phyloP scores from a whole-genome alignment of 2,113 vertebrate species.

The Clinocottus analis region DNA sequence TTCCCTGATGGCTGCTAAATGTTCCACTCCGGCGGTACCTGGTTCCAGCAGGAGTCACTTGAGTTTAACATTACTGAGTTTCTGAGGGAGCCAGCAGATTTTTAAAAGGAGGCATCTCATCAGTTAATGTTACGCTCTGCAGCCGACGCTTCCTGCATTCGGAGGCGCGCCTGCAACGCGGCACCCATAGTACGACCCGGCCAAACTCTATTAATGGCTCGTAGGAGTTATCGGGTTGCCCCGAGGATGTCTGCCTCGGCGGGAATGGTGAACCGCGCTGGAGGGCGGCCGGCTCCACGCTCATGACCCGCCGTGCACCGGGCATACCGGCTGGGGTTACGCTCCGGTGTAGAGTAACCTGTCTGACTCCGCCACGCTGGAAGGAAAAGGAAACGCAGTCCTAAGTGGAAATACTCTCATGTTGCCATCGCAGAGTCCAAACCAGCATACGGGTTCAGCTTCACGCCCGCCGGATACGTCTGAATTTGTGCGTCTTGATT shows the following conservation, averaged over 20 bases:
- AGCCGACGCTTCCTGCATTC: conserved; percentile 62
- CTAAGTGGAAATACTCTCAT: conserved; percentile 13
- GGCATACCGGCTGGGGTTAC: conserved; percentile 63
- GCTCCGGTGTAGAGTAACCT: conserved; percentile 57
- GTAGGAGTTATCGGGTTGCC: conserved; percentile 55
- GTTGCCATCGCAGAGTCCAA: not conserved
- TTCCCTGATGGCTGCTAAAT: not conserved
- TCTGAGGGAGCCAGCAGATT: conserved; percentile 58
- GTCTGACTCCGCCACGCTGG: conserved; percentile 38
- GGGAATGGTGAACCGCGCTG: conserved; percentile 43
- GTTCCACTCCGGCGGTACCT: not conserved
- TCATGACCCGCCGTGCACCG: conserved; percentile 33
- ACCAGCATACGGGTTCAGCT: not conserved
- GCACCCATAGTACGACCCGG: conserved; percentile 39
- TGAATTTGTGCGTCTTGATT: not conserved
- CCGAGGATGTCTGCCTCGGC: conserved; percentile 32
- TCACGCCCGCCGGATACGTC: not conserved
- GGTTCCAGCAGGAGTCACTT: conserved; percentile 15
- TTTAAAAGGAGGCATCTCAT: conserved; percentile 36
- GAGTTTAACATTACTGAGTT: conserved; percentile 35
- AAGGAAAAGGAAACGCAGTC: conserved; percentile 8
- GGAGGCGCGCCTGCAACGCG: conserved; percentile 28
- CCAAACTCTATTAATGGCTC: conserved; percentile 46
- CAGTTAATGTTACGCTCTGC: conserved; percentile 41
- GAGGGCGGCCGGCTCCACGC: conserved; percentile 33